Evolutionary conservation across 1,140 invertebrate genomes (phyloP), one percentile per base, ranked within the genome.

Genomic region (Trichonephila inaurata): DNA sequence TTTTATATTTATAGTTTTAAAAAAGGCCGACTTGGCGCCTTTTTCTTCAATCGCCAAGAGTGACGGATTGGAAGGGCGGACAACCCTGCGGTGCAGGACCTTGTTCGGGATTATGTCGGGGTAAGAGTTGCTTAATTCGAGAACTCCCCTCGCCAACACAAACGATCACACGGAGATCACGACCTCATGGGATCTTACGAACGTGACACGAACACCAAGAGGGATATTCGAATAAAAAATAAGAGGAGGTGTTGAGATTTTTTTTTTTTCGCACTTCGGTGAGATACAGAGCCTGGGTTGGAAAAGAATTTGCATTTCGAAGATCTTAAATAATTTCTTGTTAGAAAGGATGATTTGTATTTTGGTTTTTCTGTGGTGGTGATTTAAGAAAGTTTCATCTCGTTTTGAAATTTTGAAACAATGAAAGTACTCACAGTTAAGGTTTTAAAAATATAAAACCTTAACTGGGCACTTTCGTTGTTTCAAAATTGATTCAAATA

Each of bases 111-210:
- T 83, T 83, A 92, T 64, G 64, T 72, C 51, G 64, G 86, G 92
- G 60, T 87, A 60, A 69, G 60, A 87, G 83, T 92, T 69, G 87
- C 83, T 92, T 92, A 86, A 92, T 87, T 92, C 82, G 40, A 64
- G 86, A 81, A 62, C 64, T 51, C 90, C n/a, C 51, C 61, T 60
- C 33, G n/a, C 66, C 40, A 92, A 93, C 92, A 93, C 83, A 81
- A 81, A 60, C 77, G 85, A 93, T 93, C 92, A 93, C 85, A 88
- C 85, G 85, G 61, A 81, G 92, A 93, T 93, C 92, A 93, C 21
- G 83, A 88, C 92, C 92, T 88, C 69, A 72, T 72, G 69, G 28
- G 69, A 72, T 72, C 69, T 33, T 33, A 24, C 69, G 69, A 72
- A 72, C 69, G 69, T 72, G 69, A 72, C 69, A 24, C 69, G 69